Evolutionary conservation across 2,888 invertebrate genomes (phyloP).

Genomic region (Icerya purchasi): DNA sequence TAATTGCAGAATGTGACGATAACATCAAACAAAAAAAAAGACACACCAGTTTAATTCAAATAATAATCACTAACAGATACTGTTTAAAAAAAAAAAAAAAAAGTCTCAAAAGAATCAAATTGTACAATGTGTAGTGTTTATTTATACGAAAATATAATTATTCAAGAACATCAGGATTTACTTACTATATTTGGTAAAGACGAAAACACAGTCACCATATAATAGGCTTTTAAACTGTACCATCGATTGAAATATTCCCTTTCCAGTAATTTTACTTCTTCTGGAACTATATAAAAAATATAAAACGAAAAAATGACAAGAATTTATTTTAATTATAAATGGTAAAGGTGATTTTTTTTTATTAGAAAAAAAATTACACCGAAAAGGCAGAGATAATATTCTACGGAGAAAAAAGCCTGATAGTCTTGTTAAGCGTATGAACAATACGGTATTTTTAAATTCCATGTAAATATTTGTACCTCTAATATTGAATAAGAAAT

Average conservation of each 20-base stretch:
- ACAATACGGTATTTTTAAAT: too few species aligned
- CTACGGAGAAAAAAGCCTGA: too few species aligned
- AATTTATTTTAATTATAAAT: too few species aligned
- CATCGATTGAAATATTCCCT: slow-evolving; percentile 44
- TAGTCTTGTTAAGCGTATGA: too few species aligned
- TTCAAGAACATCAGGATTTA: slow-evolving; percentile 11
- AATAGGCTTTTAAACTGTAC: slow-evolving; percentile 42
- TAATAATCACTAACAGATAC: background rate
- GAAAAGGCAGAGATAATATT: too few species aligned
- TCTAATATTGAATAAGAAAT: too few species aligned
- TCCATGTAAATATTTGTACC: too few species aligned
- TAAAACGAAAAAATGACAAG: too few species aligned
- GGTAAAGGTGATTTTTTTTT: too few species aligned
- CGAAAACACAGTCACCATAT: slow-evolving; percentile 33
- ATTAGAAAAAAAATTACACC: too few species aligned
- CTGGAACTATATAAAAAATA: slow-evolving; percentile 40
- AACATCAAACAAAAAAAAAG: too few species aligned
- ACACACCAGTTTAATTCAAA: background rate
- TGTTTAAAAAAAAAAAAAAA: background rate
- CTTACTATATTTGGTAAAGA: slow-evolving; percentile 36
- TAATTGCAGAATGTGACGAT: too few species aligned
- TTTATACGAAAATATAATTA: background rate
- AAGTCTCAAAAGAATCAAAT: background rate
- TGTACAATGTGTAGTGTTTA: background rate
- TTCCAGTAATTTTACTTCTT: slow-evolving; percentile 34